Percentiles rank a stretch among this genome's conserved stretches.
These are phyloP conservation scores for Nothura maculosa DNA, from an alignment of 2,797 vertebrate species.

Conservation along the genomic window DNA sequence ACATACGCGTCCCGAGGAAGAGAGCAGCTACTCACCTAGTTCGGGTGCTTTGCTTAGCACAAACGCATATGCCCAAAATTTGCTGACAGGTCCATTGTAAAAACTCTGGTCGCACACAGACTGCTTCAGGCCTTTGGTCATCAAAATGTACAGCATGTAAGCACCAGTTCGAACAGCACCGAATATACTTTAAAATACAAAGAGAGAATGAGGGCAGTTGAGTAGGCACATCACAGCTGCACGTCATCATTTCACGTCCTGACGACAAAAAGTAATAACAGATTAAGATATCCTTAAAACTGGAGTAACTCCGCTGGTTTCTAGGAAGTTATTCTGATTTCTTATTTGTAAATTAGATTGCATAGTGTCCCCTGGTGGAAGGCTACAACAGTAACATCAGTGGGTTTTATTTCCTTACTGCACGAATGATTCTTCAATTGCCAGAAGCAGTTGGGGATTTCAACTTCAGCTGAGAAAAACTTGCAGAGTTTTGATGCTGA, in stretches of 20 bases:
- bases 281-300: not conserved
- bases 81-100: conserved; percentile 99
- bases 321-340: not conserved
- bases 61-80: conserved; percentile 99
- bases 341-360: not conserved
- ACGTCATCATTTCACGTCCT: not conserved
- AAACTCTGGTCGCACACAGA: conserved; percentile 99
- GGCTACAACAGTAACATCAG: not conserved
- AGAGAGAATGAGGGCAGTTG: conserved; percentile 67
- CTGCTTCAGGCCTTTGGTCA: conserved; percentile 98
- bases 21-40: conserved; percentile 89
- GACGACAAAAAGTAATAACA: not conserved
- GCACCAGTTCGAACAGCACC: conserved; percentile 98
- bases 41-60: conserved; percentile 99
- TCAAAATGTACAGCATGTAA: conserved; percentile 97
- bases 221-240: conserved; percentile 8
- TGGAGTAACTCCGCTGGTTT: not conserved
- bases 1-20: not conserved
- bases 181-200: conserved; percentile 90
- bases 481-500: not conserved
- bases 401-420: not conserved
- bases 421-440: not conserved
- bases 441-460: not conserved
- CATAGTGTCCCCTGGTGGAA: not conserved
- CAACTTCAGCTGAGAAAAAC: not conserved